These are phyloP conservation scores for Neotoma lepida DNA, from an alignment of 2,113 vertebrate genomes.

Conservation along the genomic window DNA sequence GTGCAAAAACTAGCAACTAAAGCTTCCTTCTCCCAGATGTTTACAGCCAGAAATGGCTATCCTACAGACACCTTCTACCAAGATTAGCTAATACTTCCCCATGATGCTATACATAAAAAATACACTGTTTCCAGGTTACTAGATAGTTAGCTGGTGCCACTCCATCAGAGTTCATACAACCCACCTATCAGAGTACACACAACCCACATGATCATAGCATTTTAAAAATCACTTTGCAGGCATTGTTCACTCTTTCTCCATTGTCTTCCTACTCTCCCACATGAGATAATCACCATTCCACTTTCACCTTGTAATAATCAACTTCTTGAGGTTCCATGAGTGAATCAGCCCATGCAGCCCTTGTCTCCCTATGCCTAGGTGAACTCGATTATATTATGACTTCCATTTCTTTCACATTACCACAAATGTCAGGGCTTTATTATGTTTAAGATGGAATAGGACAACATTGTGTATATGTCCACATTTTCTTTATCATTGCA, in stretches of 20 bases:
- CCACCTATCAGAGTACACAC: background rate
- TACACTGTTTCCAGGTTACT: background rate
- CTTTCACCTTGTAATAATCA: background rate
- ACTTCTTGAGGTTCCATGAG: background rate
- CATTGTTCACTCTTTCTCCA: background rate
- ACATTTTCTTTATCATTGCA: background rate
- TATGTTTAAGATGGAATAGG: background rate
- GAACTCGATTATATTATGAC: background rate
- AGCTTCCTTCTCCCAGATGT: background rate
- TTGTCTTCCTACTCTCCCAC: rapidly evolving
- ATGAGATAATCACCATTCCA: background rate
- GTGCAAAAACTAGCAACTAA: background rate
- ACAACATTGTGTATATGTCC: background rate
- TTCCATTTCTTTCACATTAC: background rate
- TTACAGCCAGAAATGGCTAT: background rate
- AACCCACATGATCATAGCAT: background rate
- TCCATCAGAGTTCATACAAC: background rate
- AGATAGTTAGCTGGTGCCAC: background rate
- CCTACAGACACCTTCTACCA: background rate
- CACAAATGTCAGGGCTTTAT: background rate
- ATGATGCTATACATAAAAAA: background rate
- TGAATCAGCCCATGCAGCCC: background rate
- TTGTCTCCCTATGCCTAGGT: background rate
- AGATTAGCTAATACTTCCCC: background rate
- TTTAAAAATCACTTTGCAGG: background rate